Evolutionary conservation across 2,113 vertebrate genomes (phyloP), one percentile per base, ranked within the genome.

Genomic region (Cricetomys ansorgei): DNA sequence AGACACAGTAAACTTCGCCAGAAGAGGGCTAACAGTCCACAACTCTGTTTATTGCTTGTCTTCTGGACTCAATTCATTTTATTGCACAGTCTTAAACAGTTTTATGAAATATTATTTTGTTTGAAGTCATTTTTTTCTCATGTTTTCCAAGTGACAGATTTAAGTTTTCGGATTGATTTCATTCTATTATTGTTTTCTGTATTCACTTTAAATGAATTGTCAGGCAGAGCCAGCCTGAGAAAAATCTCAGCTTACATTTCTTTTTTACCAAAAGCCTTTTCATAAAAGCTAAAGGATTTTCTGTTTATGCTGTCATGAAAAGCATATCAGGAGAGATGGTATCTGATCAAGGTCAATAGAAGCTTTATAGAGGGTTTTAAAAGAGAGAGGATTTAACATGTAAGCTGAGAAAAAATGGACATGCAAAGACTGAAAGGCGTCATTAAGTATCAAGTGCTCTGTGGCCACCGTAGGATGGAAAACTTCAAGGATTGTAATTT

Each of bases 11-110:
- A 89, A 57, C 65, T 2, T 96, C 86, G 31, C 27, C 34, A 57
- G 23, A 75, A 23, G 53, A 93, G 3, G 15, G 17, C 57, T 94
- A 16, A 29, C 10, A 59, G 23, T 0, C 1, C 13, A 43, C n/a
- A 23, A 45, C 53, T 5, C 23, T 73, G 37, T 83, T 89, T 43
- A 17, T 34, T 85, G 3, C 73, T 21, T 85, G 45, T 75, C 21
- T 34, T 91, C 25, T 86, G 40, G 87, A 90, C 34, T 93, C 72
- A n/a, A 9, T 73, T 77, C 59, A 34, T 57, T 93, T 93, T 96
- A 73, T 34, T 85, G 79, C 7, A 16, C 53, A 43, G 37, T 9
- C 8, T 55, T 91, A 83, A 65, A 13, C 79, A 9, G 31, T 73
- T 87, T 88, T 59, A 64, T 86, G 48, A 55, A 40, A 1, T 86